Conservation (phyloP, 2,888 invertebrate genomes). For the Pseudanteris insignis region DNA sequence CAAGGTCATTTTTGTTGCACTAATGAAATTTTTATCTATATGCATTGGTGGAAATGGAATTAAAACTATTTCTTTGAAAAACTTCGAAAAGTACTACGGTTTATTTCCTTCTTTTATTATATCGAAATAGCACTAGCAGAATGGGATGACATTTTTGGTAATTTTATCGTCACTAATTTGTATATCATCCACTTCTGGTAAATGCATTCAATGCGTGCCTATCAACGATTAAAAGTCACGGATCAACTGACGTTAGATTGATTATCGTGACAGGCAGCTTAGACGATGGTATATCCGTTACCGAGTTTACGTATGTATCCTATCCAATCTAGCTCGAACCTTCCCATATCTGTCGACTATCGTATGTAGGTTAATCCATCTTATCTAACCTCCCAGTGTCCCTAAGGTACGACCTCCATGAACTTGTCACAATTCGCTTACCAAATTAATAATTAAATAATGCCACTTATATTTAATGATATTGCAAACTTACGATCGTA, state of each 20-base stretch:
- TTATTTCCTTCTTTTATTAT: no score
- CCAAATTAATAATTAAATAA: conserved; percentile 36
- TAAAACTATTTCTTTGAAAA: no score
- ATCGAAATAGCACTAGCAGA: no score
- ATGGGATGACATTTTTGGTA: background rate
- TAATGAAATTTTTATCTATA: no score
- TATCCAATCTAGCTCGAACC: conserved; percentile 33
- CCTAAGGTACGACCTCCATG: conserved; percentile 34
- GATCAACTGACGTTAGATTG: conserved; percentile 49
- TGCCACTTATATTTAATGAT: no score
- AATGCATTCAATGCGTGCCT: conserved; percentile 23
- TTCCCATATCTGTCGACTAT: conserved; percentile 37
- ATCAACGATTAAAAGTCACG: conserved; percentile 45
- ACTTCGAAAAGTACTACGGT: no score
- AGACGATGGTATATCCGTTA: conserved; percentile 37
- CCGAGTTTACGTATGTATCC: conserved; percentile 37
- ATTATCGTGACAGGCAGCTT: conserved; percentile 45
- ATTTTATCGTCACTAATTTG: background rate
- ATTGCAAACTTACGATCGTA: no score
- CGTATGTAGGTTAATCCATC: conserved; percentile 42
- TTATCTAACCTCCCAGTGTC: conserved; percentile 31
- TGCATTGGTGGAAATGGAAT: no score
- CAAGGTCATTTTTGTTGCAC: no score
- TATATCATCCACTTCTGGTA: conserved; percentile 6
- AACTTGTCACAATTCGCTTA: conserved; percentile 15